phyloP scores from a whole-genome alignment of 2,797 vertebrate species.

The Tokudaia muenninki region DNA sequence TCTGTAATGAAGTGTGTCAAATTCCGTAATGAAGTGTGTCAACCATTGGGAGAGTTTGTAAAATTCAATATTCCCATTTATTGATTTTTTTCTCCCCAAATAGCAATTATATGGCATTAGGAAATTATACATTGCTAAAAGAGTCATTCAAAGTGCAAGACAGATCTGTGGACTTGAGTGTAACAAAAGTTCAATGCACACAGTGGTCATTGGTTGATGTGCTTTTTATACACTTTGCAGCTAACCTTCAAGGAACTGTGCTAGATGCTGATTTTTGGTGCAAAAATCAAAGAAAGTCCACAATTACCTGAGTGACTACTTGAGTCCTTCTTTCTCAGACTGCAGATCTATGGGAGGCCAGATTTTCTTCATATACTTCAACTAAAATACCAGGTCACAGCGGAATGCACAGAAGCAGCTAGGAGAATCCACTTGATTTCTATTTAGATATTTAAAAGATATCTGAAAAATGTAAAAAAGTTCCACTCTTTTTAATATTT shows the following conservation, averaged over 20 bases:
- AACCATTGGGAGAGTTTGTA: neutral
- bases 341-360: neutral
- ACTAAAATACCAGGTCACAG: neutral
- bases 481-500: neutral
- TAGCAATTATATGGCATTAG: neutral
- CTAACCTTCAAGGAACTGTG: neutral
- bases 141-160: constrained; percentile 22
- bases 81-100: neutral
- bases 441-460: constrained; percentile 43
- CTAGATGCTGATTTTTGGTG: constrained; percentile 11
- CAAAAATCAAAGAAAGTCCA: constrained; percentile 3
- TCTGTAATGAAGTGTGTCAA: neutral
- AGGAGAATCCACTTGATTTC: neutral
- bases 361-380: constrained; percentile 33
- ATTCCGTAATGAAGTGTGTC: neutral
- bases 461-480: constrained; percentile 37
- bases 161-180: constrained; percentile 8
- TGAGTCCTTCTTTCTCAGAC: neutral
- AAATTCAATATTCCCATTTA: constrained; percentile 45
- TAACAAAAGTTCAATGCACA: neutral
- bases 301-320: neutral
- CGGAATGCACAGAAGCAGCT: neutral
- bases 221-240: neutral
- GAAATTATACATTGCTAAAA: constrained; percentile 19
- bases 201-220: neutral